Percentiles rank a stretch among this genome's conserved stretches.
Conservation (phyloP, 2,888 invertebrate genomes). For the Orchestes rusci region DNA sequence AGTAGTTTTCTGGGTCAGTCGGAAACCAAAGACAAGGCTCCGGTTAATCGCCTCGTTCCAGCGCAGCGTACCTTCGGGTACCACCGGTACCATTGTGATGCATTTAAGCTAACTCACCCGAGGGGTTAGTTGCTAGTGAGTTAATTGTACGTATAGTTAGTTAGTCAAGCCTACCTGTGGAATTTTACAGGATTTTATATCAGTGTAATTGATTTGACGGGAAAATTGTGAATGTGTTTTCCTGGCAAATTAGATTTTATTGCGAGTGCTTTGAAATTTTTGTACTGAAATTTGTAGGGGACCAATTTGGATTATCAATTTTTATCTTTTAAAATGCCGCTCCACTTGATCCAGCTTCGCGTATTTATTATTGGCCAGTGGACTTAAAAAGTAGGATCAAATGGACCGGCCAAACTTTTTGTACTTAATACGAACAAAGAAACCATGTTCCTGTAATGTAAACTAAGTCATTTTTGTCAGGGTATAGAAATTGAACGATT, state of each 20-base stretch:
- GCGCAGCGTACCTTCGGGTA: slow-evolving; percentile 20
- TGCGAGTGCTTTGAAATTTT: too few species aligned
- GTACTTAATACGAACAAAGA: slow-evolving; percentile 41
- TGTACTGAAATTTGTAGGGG: too few species aligned
- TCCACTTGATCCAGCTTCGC: slow-evolving; percentile 17
- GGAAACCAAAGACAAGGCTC: slow-evolving; percentile 41
- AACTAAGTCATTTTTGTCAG: slow-evolving; percentile 43
- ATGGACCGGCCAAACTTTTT: slow-evolving; percentile 20
- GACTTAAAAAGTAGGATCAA: slow-evolving; percentile 16
- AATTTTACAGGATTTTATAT: slow-evolving; percentile 9
- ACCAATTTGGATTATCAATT: too few species aligned
- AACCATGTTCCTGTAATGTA: slow-evolving; percentile 45
- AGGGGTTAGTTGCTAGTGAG: slow-evolving; percentile 25
- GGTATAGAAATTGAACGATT: too few species aligned
- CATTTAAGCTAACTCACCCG: slow-evolving; percentile 40
- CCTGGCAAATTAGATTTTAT: too few species aligned
- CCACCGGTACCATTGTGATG: slow-evolving; percentile 34
- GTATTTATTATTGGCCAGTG: slow-evolving; percentile 26
- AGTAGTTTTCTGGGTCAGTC: slow-evolving; percentile 25
- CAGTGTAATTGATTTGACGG: too few species aligned
- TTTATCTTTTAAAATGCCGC: slow-evolving; percentile 13
- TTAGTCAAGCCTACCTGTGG: slow-evolving; percentile 11
- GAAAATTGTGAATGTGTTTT: too few species aligned
- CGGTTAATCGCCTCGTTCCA: slow-evolving; percentile 13
- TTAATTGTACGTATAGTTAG: slow-evolving; percentile 16